Evolutionary conservation across 2,888 invertebrate genomes (phyloP).

Genomic region (Synergus japonicus): DNA sequence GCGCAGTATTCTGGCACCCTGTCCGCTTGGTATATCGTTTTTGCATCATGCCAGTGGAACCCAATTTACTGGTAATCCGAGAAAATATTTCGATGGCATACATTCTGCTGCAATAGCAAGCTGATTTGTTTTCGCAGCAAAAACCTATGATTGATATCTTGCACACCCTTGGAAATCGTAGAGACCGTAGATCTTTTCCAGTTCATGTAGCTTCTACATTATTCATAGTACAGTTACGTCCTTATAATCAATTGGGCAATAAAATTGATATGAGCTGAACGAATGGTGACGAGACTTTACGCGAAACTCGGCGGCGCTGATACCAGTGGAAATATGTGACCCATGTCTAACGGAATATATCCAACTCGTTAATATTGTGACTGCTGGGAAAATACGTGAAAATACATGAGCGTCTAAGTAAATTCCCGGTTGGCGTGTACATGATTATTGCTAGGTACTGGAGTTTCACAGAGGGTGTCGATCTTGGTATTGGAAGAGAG

Average conservation of each 20-base stretch:
- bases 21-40: constrained; percentile 34
- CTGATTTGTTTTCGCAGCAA: constrained; percentile 20
- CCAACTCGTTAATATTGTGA: constrained; percentile 55
- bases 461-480: constrained; percentile 46
- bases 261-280: background rate
- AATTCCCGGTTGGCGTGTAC: constrained; percentile 51
- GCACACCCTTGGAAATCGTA: constrained; percentile 2
- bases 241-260: background rate
- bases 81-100: constrained; percentile 37
- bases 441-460: constrained; percentile 53
- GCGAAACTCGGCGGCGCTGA: background rate
- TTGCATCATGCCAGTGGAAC: constrained; percentile 30
- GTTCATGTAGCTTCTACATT: background rate
- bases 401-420: constrained; percentile 46
- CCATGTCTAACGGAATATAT: background rate
- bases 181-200: background rate
- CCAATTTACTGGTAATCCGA: constrained; percentile 32
- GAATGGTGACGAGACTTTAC: background rate
- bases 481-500: constrained; percentile 50
- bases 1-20: constrained; percentile 35
- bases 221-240: constrained; percentile 1
- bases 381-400: constrained; percentile 45
- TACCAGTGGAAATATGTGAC: background rate
- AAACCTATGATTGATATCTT: constrained; percentile 27
- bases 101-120: constrained; percentile 33